Base-by-base conservation (phyloP, 2,888 invertebrate species). In the Clistopyga incitator region DNA sequence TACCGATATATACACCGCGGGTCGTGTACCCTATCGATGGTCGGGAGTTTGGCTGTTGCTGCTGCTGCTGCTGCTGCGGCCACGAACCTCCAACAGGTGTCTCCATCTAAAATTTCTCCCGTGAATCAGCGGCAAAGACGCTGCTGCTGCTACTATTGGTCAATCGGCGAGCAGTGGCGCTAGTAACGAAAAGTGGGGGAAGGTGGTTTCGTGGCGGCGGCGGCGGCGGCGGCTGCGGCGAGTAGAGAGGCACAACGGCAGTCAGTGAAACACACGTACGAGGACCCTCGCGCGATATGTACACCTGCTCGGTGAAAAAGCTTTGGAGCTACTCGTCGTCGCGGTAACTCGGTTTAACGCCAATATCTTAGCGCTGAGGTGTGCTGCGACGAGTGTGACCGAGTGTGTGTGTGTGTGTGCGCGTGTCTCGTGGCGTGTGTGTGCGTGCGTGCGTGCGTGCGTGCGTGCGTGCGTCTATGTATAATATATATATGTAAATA, bases 51-150 rank as follows among this genome's bases (percentile, higher is more conserved):
- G 25, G 34, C 47, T 47, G 61, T 4, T 29, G 29, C 29, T 4
- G 29, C 29, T 29, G 29, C 29, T 29, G 29, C 29, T 29, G 29
- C 29, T 4, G 20, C 71, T 20, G 25, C 59, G 25, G 86, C 84
- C 82, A 82, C 85, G 80, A 56, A 84, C 84, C 84, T 85, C 87
- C 86, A 89, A 89, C 90, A 89, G 90, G 88, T 89, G 89, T 86
- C 86, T 80, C 78, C 81, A 81, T 82, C 81, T 76, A 83, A 81
- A 68, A 65, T 54, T 34, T 70, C 54, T 70, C 54, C 54, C 70
- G 20, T 54, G 52, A 20, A 8, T 20, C 4, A 61, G 29, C 47
- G 8, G 38, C 25, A 29, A 42, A 52, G 68, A 68, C 74, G 70
- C 68, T 29, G 64, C 47, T 59, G 77, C 29, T 50, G 54, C 65